phyloP scores from a whole-genome alignment of 2,888 invertebrate genomes.

The Phytoseiulus persimilis region DNA sequence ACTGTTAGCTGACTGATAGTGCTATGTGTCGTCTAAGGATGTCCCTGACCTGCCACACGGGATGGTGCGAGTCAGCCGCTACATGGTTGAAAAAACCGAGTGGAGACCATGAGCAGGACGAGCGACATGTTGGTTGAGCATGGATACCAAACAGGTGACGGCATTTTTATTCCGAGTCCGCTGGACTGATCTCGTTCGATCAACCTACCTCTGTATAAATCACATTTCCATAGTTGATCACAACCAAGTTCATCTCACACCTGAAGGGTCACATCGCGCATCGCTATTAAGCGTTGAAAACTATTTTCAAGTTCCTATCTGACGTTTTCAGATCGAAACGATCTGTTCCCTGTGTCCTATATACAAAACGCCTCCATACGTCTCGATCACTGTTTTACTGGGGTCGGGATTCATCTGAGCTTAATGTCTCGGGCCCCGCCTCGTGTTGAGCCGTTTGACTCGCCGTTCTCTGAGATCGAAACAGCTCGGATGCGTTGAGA shows the following conservation, averaged over 20 bases:
- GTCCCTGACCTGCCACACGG: no score
- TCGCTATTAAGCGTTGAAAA: not conserved
- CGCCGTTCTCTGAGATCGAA: no score
- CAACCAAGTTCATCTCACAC: not conserved
- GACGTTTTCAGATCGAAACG: not conserved
- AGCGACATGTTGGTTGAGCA: no score
- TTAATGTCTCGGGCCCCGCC: not conserved
- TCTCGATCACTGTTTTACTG: not conserved
- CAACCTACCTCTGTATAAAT: not conserved
- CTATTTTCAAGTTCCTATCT: slow-evolving; percentile 5
- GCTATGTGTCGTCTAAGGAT: no score
- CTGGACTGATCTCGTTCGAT: not conserved
- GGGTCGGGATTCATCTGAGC: not conserved
- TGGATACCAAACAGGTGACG: not conserved
- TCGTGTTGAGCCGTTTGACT: not conserved
- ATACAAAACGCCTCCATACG: not conserved
- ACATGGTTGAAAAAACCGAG: no score
- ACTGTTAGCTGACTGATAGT: no score
- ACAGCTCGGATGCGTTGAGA: no score
- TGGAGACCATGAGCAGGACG: not conserved
- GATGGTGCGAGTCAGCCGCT: no score
- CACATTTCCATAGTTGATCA: not conserved
- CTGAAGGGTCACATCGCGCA: not conserved
- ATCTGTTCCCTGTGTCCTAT: not conserved
- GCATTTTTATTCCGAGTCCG: not conserved